Percentiles rank a stretch among this genome's conserved stretches.
Conservation (phyloP, 2,113 vertebrate species). For the Lamprologus callipterus region DNA sequence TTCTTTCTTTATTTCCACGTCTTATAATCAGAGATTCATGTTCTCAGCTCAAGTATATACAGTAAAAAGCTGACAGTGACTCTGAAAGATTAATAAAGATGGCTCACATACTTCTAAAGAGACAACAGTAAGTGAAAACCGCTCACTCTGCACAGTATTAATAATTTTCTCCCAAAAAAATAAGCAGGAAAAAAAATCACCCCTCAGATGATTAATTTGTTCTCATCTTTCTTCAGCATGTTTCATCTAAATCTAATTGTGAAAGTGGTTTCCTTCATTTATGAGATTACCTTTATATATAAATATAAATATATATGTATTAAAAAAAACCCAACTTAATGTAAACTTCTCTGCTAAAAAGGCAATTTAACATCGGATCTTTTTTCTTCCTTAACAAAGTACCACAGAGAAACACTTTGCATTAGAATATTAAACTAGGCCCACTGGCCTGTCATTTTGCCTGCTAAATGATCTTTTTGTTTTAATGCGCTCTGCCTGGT, state of each 20-base stretch:
- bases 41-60: neutral
- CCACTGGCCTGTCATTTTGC: neutral
- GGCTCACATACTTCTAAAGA: neutral
- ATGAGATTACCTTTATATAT: neutral
- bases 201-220: neutral
- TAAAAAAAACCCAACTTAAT: neutral
- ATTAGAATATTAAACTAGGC: neutral
- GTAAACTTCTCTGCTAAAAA: neutral
- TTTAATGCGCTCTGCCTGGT: neutral
- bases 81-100: neutral
- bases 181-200: neutral
- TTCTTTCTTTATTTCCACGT: neutral
- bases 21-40: neutral
- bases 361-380: neutral
- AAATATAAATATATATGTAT: neutral
- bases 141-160: neutral
- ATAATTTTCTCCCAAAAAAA: neutral
- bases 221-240: neutral
- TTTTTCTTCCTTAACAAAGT: neutral
- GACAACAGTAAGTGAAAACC: neutral
- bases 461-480: neutral
- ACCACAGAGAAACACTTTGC: neutral
- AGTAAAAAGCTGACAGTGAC: neutral
- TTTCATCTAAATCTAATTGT: neutral
- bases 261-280: neutral